A percentile compares a stretch with the other conserved stretches of the same genome.
phyloP scores from a whole-genome alignment of 1,140 invertebrate species.

The Pomacea maculata region DNA sequence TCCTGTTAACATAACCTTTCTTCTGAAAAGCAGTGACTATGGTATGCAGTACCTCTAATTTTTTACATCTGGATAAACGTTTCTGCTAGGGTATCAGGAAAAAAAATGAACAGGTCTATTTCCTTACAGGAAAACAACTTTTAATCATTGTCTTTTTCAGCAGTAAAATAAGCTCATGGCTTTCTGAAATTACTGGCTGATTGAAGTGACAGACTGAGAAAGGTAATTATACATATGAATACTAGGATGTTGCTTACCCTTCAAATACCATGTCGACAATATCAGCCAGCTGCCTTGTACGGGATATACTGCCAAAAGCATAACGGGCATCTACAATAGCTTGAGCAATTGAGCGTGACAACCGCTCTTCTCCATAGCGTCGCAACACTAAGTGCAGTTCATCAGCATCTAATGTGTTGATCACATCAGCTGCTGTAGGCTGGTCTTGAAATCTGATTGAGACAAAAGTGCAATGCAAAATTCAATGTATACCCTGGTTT shows the following conservation, averaged over 20 bases:
- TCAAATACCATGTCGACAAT: slow-evolving; percentile 76
- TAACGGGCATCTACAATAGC: slow-evolving; percentile 89
- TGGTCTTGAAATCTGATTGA: slow-evolving; percentile 67
- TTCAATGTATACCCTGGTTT: no score
- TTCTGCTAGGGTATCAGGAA: no score
- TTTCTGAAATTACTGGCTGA: no score
- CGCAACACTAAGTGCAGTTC: slow-evolving; percentile 86
- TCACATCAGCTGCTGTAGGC: slow-evolving; percentile 85
- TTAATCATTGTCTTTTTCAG: no score
- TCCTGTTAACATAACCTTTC: background rate
- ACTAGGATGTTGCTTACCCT: slow-evolving; percentile 38
- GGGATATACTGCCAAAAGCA: slow-evolving; percentile 80
- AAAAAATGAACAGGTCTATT: no score
- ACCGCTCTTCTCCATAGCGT: slow-evolving; percentile 89
- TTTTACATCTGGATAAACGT: no score
- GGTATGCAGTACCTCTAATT: no score
- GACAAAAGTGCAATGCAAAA: background rate
- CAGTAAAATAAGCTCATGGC: no score
- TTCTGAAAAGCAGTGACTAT: background rate
- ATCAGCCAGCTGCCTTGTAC: slow-evolving; percentile 84
- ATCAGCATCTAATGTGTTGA: slow-evolving; percentile 80
- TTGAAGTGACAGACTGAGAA: no score
- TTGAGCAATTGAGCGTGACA: slow-evolving; percentile 85
- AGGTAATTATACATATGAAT: no score
- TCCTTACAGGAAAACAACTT: no score